Evolutionary conservation across 2,113 vertebrate species (phyloP).

Genomic region (Orycteropus afer): DNA sequence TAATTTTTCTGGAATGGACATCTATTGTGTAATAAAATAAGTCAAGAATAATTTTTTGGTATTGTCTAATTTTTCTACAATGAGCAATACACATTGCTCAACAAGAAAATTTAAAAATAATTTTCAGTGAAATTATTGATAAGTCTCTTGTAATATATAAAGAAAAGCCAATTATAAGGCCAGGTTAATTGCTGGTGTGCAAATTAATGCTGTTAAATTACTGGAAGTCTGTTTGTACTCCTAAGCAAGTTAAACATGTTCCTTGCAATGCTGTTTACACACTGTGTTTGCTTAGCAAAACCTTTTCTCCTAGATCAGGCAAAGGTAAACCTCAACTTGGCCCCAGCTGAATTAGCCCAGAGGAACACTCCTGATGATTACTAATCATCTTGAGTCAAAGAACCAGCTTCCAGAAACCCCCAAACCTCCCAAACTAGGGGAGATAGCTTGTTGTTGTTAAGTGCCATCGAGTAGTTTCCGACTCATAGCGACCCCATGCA

Average conservation of each 20-base stretch:
- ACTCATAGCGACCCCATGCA: no score
- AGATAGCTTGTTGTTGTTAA: no score
- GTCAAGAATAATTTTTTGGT: background rate
- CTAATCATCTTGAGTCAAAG: background rate
- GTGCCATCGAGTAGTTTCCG: no score
- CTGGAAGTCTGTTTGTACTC: slow-evolving; percentile 33
- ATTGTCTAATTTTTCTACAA: background rate
- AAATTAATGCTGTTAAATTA: background rate
- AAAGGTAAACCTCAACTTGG: background rate
- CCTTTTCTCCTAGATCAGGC: background rate
- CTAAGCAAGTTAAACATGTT: slow-evolving; percentile 15
- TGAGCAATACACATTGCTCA: background rate
- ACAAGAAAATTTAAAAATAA: background rate
- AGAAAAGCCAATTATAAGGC: background rate
- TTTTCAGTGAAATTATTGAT: background rate
- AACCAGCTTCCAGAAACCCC: background rate
- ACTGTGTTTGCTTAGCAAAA: background rate
- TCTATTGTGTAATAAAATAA: background rate
- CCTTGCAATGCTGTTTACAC: background rate
- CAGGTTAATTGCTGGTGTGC: background rate
- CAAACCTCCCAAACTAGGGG: background rate
- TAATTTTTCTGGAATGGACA: background rate
- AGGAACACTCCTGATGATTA: background rate
- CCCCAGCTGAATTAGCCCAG: background rate
- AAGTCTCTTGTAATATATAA: background rate